Conservation (phyloP, 2,888 invertebrate species). For the Melanotus villosus region DNA sequence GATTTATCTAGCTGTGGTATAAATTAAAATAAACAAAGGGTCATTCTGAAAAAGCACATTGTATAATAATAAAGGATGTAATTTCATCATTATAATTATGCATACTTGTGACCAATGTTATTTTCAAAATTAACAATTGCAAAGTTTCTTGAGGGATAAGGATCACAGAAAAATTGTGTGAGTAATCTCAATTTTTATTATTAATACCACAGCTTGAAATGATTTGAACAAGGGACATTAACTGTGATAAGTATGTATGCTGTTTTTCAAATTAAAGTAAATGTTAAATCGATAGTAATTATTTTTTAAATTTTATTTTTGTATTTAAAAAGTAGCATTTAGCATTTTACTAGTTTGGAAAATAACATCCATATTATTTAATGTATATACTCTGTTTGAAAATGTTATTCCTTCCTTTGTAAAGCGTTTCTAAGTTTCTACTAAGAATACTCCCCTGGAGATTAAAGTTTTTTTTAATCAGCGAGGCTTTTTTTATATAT, state of each 20-base stretch:
- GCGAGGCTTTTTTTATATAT: not conserved
- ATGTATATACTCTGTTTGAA: not conserved
- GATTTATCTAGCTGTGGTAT: too few relatives aligned
- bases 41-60: too few relatives aligned
- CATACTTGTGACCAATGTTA: too few relatives aligned
- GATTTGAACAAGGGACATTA: slow-evolving; percentile 24
- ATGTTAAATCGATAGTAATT: not conserved
- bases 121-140: too few relatives aligned
- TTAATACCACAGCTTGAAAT: slow-evolving; percentile 2
- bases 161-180: too few relatives aligned
- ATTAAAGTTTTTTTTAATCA: slow-evolving; percentile 3
- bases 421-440: slow-evolving; percentile 8
- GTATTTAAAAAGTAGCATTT: slow-evolving; percentile 2
- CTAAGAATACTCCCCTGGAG: slow-evolving; percentile 1
- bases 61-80: too few relatives aligned
- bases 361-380: not conserved
- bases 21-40: too few relatives aligned
- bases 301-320: slow-evolving; percentile 10
- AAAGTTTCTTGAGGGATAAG: too few relatives aligned
- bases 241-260: slow-evolving; percentile 31
- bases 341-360: not conserved
- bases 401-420: not conserved
- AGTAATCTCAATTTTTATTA: too few relatives aligned
- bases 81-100: too few relatives aligned
- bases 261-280: slow-evolving; percentile 19